These are phyloP conservation scores for Gila robusta DNA, from an alignment of 2,797 vertebrate genomes.

Conservation along the genomic window DNA sequence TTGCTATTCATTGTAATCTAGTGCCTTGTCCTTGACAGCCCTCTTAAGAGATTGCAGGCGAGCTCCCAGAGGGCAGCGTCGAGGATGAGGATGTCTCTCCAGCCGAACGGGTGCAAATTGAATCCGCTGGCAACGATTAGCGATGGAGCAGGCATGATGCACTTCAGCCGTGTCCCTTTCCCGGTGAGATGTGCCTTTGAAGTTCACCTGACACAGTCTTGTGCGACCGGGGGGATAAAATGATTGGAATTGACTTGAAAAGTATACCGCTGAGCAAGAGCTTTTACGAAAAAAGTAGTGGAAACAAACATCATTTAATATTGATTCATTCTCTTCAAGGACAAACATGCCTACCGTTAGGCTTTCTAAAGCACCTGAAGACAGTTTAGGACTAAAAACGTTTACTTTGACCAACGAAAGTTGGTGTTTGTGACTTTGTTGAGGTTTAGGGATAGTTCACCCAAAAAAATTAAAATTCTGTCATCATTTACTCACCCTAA, in stretches of 20 bases:
- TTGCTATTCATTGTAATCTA: constrained; percentile 63
- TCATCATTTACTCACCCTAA: too few relatives aligned
- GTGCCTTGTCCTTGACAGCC: constrained; percentile 47
- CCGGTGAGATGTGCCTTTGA: constrained; percentile 27
- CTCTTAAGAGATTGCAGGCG: constrained; percentile 53
- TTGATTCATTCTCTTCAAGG: constrained; percentile 23
- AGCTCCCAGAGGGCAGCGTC: constrained; percentile 49
- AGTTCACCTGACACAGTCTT: constrained; percentile 40
- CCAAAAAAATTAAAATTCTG: too few relatives aligned
- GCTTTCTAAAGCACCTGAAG: background rate
- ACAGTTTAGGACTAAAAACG: background rate
- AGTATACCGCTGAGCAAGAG: background rate
- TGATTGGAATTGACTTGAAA: background rate
- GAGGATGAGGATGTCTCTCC: constrained; percentile 47
- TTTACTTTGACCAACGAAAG: background rate
- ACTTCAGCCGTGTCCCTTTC: background rate
- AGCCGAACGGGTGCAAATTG: constrained; percentile 63
- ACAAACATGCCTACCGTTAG: background rate
- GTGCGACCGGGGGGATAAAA: constrained; percentile 25
- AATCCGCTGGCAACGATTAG: constrained; percentile 62
- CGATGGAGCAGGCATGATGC: constrained; percentile 27
- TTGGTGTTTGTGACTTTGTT: background rate
- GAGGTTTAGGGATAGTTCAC: background rate
- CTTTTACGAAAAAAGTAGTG: background rate
- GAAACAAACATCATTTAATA: constrained; percentile 27